Conservation (phyloP, 2,113 vertebrate species). For the Thinocorus orbignyianus region DNA sequence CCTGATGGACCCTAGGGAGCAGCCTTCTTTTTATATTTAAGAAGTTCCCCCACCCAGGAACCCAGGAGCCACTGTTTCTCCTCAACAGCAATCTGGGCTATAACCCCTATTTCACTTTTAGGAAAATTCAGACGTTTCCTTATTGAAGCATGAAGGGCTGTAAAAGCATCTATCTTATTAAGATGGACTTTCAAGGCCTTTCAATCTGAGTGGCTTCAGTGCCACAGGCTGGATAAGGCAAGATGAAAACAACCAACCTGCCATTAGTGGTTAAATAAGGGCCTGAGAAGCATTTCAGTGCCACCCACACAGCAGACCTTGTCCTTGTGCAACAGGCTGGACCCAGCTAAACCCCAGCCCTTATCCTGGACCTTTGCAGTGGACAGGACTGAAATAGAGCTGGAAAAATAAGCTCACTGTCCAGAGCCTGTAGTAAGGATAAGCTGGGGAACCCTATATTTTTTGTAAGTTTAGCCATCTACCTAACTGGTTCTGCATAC, state of each 20-base stretch:
- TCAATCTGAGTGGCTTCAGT: background rate
- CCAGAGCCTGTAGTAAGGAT: background rate
- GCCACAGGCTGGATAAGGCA: background rate
- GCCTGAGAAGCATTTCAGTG: background rate
- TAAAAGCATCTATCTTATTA: background rate
- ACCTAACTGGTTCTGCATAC: background rate
- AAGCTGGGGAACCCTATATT: background rate
- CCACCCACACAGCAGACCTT: background rate
- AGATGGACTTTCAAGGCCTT: background rate
- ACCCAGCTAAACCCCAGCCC: background rate
- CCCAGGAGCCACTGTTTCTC: background rate
- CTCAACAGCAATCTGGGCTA: background rate
- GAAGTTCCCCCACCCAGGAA: background rate
- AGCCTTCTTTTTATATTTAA: background rate
- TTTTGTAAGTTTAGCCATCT: background rate
- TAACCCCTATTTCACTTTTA: background rate
- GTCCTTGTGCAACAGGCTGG: too few relatives aligned
- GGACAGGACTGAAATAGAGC: accelerated
- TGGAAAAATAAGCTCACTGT: accelerated
- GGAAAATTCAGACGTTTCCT: background rate
- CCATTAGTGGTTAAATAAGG: background rate
- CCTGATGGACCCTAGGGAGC: background rate
- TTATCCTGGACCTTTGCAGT: background rate
- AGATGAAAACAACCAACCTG: background rate
- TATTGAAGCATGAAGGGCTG: background rate